Evolutionary conservation across 1,140 invertebrate species (phyloP).

Genomic region (Tribolium madens): DNA sequence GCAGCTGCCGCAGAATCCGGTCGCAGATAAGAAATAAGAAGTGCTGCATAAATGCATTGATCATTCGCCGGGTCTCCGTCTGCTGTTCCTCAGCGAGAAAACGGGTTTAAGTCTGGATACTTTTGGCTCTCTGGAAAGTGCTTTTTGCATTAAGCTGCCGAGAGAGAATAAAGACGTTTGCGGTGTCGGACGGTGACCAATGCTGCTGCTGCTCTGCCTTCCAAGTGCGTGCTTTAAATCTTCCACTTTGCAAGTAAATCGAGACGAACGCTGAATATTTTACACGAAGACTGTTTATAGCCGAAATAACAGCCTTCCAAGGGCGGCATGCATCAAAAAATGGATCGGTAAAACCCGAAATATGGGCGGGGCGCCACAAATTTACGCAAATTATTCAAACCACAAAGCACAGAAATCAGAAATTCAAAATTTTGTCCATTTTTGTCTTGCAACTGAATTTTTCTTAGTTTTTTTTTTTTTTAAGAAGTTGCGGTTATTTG

Average conservation of each 20-base stretch:
- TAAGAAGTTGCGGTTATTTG: no score
- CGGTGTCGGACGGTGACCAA: constrained; percentile 55
- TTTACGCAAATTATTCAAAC: not conserved
- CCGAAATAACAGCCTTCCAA: not conserved
- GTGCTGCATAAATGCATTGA: constrained; percentile 62
- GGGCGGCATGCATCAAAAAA: not conserved
- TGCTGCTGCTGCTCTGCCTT: constrained; percentile 41
- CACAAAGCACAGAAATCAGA: no score
- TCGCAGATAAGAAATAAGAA: constrained; percentile 58
- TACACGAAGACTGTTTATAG: constrained; percentile 27
- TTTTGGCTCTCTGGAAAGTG: constrained; percentile 56
- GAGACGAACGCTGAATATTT: constrained; percentile 53
- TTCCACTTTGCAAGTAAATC: constrained; percentile 55
- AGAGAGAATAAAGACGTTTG: constrained; percentile 60
- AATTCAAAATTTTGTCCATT: no score
- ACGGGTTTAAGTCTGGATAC: constrained; percentile 60
- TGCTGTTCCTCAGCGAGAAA: constrained; percentile 51
- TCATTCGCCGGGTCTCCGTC: constrained; percentile 55
- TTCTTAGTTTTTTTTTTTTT: no score
- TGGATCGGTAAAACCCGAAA: not conserved
- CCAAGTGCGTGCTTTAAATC: constrained; percentile 56
- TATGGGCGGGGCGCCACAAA: not conserved
- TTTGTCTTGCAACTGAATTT: no score
- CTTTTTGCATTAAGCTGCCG: constrained; percentile 58
- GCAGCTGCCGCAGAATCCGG: constrained; percentile 56